A percentile compares a stretch with the other conserved stretches of the same genome.
phyloP scores from a whole-genome alignment of 2,797 vertebrate species.

The Eulemur albifrons region DNA sequence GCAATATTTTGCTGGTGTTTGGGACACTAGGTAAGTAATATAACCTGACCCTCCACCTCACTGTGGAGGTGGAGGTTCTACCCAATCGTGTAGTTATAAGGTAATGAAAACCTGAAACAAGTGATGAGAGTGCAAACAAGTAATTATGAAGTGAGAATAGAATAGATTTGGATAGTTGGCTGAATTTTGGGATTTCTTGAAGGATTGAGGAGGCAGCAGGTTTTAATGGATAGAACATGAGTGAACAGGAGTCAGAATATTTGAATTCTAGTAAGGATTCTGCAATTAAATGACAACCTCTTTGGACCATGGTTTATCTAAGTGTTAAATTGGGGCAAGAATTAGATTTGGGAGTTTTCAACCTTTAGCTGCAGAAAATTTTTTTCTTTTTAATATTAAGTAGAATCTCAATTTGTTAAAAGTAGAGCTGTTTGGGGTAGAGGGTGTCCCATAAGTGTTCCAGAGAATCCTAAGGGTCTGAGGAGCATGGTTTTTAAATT shows the following conservation, averaged over 20 bases:
- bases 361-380: not conserved
- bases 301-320: not conserved
- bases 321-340: not conserved
- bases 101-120: not conserved
- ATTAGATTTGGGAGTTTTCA: constrained; percentile 7
- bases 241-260: constrained; percentile 7
- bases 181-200: constrained; percentile 6
- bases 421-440: not conserved
- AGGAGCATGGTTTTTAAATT: not conserved
- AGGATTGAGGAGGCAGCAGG: not conserved
- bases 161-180: not conserved
- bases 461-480: not conserved
- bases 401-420: constrained; percentile 25
- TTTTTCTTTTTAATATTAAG: not conserved
- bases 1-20: not conserved
- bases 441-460: not conserved
- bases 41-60: not conserved
- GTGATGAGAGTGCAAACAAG: not conserved
- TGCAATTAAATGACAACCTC: not conserved
- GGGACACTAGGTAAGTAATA: not conserved
- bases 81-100: not conserved
- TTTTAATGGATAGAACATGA: constrained; percentile 14
- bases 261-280: not conserved
- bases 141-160: not conserved
- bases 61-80: not conserved